These are phyloP conservation scores for Drosophila tripunctata DNA, from an alignment of 2,888 invertebrate genomes.

Conservation along the genomic window DNA sequence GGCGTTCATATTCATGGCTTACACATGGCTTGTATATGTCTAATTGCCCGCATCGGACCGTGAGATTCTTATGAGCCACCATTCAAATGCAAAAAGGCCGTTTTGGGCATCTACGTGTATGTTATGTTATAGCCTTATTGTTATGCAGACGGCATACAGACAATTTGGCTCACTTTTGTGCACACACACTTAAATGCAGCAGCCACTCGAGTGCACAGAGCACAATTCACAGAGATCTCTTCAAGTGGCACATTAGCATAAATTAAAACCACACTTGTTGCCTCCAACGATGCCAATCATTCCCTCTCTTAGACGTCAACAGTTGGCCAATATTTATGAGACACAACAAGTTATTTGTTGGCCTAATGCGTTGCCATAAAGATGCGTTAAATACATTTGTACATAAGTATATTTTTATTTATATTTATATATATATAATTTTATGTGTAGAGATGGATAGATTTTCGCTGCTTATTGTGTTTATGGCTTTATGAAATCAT, in stretches of 20 bases:
- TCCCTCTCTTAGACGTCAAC: conserved; percentile 55
- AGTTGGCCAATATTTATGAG: conserved; percentile 68
- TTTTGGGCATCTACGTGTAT: conserved; percentile 19
- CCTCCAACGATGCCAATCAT: conserved; percentile 39
- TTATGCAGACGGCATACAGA: conserved; percentile 50
- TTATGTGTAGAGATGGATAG: not conserved
- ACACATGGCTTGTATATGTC: conserved; percentile 30
- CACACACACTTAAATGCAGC: conserved; percentile 58
- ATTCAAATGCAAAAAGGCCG: conserved; percentile 52
- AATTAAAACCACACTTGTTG: conserved; percentile 75
- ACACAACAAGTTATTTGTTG: conserved; percentile 20
- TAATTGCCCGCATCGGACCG: conserved; percentile 64
- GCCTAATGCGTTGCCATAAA: conserved; percentile 40
- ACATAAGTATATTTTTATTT: not conserved
- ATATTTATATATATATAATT: not conserved
- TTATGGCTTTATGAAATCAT: conserved; percentile 63
- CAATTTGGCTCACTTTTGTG: conserved; percentile 54
- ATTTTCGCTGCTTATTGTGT: conserved; percentile 33
- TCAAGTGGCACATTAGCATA: conserved; percentile 67
- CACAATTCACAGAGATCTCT: conserved; percentile 36
- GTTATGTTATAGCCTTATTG: no score
- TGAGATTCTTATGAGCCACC: conserved; percentile 55
- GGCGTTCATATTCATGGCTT: conserved; percentile 54
- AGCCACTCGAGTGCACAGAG: conserved; percentile 48
- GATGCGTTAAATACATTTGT: conserved; percentile 72